Evolutionary conservation across 2,888 invertebrate species (phyloP), one percentile per base, ranked within the genome.

Genomic region (Ramazzottius varieornatus): DNA sequence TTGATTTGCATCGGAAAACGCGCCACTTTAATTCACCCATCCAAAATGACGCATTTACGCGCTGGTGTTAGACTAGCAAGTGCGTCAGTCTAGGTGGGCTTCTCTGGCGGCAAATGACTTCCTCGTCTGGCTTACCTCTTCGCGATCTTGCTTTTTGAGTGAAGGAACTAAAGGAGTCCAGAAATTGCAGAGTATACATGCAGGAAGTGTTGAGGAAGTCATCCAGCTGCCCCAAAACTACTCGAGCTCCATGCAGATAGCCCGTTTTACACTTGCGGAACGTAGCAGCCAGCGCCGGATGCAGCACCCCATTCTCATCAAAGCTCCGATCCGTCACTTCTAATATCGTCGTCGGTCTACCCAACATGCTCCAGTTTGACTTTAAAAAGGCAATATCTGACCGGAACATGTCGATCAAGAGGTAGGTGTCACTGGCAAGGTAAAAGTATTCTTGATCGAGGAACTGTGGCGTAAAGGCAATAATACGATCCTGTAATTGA

Each of bases 401-500:
- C 82, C 90, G 90, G 81, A 92, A 86, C 78, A 88, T 88, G 81
- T 96, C 94, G 76, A 94, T 86, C 85, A 94, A 86, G 80, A 96
- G 84, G 79, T 92, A 90, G 80, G 88, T 88, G 81, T 98, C 96
- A 76, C 91, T 89, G 76, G 92, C 92, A 77, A 94, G 87, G 85
- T 96, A 96, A 84, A 93, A 94, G 78, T 89, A 86, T 76, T 86
- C 86, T 82, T 87, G 86, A 82, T 98, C 96, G 82, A 91, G 88
- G 82, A 92, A 89, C 93, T 96, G 82, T 64, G 98, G 98, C 2
- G 94, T 94, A 76, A 99, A 99, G 0, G 93, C 94, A 77, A 96
- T 91, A 72, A 94, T 91, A 74, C 87, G 84, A 76, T 94, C 91
- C 72, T 91, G 88, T 66, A 98, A 79, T 1, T 90, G 88, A 77